Evolutionary conservation across 1,140 invertebrate species (phyloP).

Genomic region (Drosophila cardini): DNA sequence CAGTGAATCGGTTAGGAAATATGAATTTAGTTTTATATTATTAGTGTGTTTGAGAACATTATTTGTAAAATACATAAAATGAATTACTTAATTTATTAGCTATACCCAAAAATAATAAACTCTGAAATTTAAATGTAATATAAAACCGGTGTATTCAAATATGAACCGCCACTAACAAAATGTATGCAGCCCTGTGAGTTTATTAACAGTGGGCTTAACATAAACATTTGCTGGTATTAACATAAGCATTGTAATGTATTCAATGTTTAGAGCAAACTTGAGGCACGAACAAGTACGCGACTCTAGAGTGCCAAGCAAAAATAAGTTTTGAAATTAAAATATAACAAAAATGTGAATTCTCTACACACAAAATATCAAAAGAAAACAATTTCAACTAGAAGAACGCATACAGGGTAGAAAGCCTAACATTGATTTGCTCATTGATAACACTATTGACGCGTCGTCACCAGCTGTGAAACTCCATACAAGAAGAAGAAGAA

Average conservation of each 20-base stretch:
- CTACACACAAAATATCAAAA: not conserved
- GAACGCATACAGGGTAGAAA: conserved; percentile 1
- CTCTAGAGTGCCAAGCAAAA: conserved; percentile 14
- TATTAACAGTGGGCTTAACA: conserved; percentile 21
- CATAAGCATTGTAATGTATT: conserved; percentile 15
- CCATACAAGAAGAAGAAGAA: no score
- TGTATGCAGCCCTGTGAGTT: conserved; percentile 9
- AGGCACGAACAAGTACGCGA: not conserved
- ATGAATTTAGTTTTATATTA: no score
- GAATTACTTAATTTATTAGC: no score
- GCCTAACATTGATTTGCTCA: conserved; percentile 17
- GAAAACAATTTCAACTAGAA: not conserved
- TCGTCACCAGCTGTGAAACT: conserved; percentile 39
- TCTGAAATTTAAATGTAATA: no score
- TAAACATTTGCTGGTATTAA: conserved; percentile 1
- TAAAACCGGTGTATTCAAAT: no score
- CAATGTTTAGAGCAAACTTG: not conserved
- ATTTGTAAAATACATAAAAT: no score
- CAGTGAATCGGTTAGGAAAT: no score
- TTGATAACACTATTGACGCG: conserved; percentile 29
- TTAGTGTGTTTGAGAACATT: no score
- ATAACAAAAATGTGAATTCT: not conserved
- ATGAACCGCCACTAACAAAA: no score
- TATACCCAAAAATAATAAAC: no score
- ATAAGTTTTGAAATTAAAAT: conserved; percentile 6